phyloP scores from a whole-genome alignment of 2,113 vertebrate genomes.

The Sakesphorus luctuosus region DNA sequence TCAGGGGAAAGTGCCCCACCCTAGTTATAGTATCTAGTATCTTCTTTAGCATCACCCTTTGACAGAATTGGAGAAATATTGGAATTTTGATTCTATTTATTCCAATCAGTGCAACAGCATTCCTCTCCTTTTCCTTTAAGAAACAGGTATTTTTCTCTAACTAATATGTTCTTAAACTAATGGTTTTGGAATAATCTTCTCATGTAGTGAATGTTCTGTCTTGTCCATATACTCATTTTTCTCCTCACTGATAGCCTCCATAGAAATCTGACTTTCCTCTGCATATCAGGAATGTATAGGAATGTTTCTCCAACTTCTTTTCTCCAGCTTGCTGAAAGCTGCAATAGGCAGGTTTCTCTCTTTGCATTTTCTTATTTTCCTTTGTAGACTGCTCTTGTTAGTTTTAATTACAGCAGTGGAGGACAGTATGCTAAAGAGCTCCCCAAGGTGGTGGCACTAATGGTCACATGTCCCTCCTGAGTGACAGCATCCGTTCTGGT shows the following conservation, averaged over 20 bases:
- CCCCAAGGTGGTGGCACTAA: conserved; percentile 59
- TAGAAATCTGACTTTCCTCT: not conserved
- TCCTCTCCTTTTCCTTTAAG: not conserved
- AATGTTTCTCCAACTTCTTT: conserved; percentile 35
- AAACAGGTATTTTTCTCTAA: not conserved
- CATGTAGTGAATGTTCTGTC: not conserved
- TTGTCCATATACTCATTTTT: not conserved
- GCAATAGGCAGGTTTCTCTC: not conserved
- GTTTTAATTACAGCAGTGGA: conserved; percentile 69
- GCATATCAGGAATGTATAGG: not conserved
- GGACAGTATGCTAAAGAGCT: conserved; percentile 67
- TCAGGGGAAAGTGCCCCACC: not conserved
- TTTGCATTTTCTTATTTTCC: conserved; percentile 55
- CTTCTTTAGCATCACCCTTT: not conserved
- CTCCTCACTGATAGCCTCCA: not conserved
- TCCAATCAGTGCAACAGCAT: not conserved
- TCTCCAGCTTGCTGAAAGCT: not conserved
- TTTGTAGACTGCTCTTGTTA: conserved; percentile 62
- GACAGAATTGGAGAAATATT: not conserved
- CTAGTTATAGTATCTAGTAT: not conserved
- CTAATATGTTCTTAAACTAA: not conserved
- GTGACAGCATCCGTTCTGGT: conserved; percentile 68
- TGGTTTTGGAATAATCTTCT: not conserved
- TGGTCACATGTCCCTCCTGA: conserved; percentile 63
- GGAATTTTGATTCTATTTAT: not conserved